Evolutionary conservation across 2,113 vertebrate species (phyloP).

Genomic region (Sylvilagus bachmani): DNA sequence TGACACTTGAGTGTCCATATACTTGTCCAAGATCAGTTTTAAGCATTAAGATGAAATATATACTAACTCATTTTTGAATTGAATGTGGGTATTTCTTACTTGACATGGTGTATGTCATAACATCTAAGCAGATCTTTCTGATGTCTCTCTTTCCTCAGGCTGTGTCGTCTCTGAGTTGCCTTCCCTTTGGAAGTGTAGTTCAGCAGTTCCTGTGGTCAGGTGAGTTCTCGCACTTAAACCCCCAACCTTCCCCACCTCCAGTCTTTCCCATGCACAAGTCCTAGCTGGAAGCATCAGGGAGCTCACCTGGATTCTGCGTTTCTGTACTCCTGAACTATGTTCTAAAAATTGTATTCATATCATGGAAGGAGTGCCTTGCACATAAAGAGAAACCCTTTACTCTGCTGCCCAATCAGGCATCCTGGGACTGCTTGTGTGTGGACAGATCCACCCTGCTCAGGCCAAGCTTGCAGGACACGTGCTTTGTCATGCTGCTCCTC

Average conservation of each 20-base stretch:
- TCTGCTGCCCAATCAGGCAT: neutral
- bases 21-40: neutral
- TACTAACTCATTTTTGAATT: slow-evolving; percentile 11
- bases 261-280: neutral
- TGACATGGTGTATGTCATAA: neutral
- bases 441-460: neutral
- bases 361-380: neutral
- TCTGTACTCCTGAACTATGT: neutral
- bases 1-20: neutral
- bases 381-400: neutral
- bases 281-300: neutral
- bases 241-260: too few species aligned
- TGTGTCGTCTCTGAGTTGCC: neutral
- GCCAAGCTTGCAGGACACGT: neutral
- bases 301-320: neutral
- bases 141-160: neutral
- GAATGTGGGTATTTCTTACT: neutral
- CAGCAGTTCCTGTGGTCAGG: neutral
- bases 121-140: neutral
- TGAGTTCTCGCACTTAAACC: neutral
- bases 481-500: neutral
- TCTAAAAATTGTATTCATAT: neutral
- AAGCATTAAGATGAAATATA: slow-evolving; percentile 2
- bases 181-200: neutral
- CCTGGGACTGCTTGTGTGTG: neutral